phyloP scores from a whole-genome alignment of 2,888 invertebrate species.

The Oscheius onirici region DNA sequence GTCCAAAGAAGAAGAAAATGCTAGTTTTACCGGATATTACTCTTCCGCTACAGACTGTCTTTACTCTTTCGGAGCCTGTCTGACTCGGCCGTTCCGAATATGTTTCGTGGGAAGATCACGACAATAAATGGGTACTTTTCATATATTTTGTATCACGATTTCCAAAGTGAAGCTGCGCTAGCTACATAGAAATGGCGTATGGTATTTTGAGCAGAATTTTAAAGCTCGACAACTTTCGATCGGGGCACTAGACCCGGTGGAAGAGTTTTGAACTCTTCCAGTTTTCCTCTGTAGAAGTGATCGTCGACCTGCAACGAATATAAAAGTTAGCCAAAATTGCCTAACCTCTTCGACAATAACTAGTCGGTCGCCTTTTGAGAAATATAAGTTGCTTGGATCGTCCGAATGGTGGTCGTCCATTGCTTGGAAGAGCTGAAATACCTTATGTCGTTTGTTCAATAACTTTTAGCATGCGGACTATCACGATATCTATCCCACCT shows the following conservation, averaged over 20 bases:
- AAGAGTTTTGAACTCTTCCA: constrained; percentile 52
- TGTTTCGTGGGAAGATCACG: background rate
- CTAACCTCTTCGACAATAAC: constrained; percentile 51
- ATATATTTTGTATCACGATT: constrained; percentile 12
- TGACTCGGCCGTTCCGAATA: constrained; percentile 2
- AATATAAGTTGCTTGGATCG: constrained; percentile 54
- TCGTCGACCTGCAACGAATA: constrained; percentile 42
- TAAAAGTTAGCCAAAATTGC: background rate
- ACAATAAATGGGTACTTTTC: constrained; percentile 1
- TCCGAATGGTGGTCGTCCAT: constrained; percentile 51
- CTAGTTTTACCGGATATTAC: background rate
- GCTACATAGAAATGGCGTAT: background rate
- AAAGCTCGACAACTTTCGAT: constrained; percentile 21
- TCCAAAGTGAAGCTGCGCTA: background rate
- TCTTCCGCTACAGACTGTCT: constrained; percentile 23
- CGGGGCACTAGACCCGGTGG: constrained; percentile 55
- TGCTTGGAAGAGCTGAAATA: constrained; percentile 32
- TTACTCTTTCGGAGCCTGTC: constrained; percentile 5
- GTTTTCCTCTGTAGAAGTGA: constrained; percentile 45
- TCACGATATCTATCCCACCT: constrained; percentile 21
- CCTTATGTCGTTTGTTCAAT: too few relatives aligned
- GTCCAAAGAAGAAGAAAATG: too few relatives aligned
- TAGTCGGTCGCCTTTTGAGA: constrained; percentile 50
- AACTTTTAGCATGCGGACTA: background rate
- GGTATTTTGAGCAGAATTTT: background rate